These are phyloP conservation scores for Drosophila tristis DNA, from an alignment of 1,140 invertebrate genomes.

Conservation along the genomic window DNA sequence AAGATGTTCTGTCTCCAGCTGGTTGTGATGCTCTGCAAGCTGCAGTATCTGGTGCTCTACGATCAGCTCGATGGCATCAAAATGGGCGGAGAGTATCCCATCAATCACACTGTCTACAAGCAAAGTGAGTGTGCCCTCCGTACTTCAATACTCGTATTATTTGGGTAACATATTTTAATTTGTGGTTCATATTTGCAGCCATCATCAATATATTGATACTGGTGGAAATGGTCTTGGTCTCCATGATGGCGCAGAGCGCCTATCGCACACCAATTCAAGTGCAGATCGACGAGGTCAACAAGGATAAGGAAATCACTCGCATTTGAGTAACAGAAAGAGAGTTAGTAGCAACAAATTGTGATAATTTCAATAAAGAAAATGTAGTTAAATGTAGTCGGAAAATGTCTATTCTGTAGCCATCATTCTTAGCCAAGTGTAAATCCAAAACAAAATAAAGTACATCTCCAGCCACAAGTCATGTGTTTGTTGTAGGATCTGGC, in stretches of 20 bases:
- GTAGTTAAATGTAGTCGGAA: conserved; percentile 28
- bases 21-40: conserved; percentile 73
- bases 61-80: conserved; percentile 64
- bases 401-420: too few species aligned
- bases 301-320: conserved; percentile 28
- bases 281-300: conserved; percentile 61
- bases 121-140: conserved; percentile 61
- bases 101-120: conserved; percentile 78
- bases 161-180: too few species aligned
- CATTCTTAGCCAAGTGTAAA: conserved; percentile 3
- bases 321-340: conserved; percentile 11
- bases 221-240: conserved; percentile 79
- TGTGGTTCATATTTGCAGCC: conserved; percentile 39
- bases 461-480: conserved; percentile 67
- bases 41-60: conserved; percentile 74
- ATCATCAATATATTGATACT: conserved; percentile 77
- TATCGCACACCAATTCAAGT: conserved; percentile 71
- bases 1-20: conserved; percentile 81
- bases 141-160: not conserved
- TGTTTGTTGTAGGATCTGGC: conserved; percentile 10
- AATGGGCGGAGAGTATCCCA: conserved; percentile 75
- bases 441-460: conserved; percentile 18
- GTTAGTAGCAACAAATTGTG: conserved; percentile 66
- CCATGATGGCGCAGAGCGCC: conserved; percentile 72
- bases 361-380: conserved; percentile 72